phyloP scores from a whole-genome alignment of 2,888 invertebrate species.

The Creontiades dilutus region DNA sequence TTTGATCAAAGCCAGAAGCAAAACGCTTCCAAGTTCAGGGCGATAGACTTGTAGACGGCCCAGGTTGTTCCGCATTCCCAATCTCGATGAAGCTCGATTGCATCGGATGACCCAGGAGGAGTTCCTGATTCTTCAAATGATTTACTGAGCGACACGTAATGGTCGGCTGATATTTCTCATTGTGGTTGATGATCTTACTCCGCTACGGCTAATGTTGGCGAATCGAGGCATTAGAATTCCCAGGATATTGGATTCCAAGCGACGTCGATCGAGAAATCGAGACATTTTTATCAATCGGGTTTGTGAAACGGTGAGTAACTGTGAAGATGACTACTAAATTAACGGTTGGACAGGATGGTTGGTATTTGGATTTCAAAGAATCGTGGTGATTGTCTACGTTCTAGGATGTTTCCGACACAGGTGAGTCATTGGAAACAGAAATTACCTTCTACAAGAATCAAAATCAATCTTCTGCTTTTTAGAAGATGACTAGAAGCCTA shows the following conservation, averaged over 20 bases:
- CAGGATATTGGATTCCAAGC: not conserved
- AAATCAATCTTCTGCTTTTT: too few species aligned
- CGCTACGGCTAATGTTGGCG: not conserved
- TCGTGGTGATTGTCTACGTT: too few species aligned
- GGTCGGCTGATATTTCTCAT: not conserved
- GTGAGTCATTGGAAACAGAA: too few species aligned
- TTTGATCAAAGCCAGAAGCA: too few species aligned
- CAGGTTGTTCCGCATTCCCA: not conserved
- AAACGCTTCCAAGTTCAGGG: too few species aligned
- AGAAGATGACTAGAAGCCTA: too few species aligned
- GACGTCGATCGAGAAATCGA: not conserved
- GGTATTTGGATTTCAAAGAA: too few species aligned
- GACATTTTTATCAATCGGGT: not conserved
- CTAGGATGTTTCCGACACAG: too few species aligned
- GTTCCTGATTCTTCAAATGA: conserved; percentile 4
- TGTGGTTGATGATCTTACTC: not conserved
- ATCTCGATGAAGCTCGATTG: not conserved
- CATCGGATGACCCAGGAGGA: not conserved
- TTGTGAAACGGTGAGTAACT: not conserved
- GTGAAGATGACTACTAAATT: not conserved
- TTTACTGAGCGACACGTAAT: not conserved
- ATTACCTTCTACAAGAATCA: too few species aligned
- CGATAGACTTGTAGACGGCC: too few species aligned
- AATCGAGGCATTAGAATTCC: not conserved
- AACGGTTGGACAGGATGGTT: too few species aligned